A percentile compares a stretch with the other conserved stretches of the same genome.
These are phyloP conservation scores for Zeuzera pyrina DNA, from an alignment of 2,888 invertebrate species.

Conservation along the genomic window DNA sequence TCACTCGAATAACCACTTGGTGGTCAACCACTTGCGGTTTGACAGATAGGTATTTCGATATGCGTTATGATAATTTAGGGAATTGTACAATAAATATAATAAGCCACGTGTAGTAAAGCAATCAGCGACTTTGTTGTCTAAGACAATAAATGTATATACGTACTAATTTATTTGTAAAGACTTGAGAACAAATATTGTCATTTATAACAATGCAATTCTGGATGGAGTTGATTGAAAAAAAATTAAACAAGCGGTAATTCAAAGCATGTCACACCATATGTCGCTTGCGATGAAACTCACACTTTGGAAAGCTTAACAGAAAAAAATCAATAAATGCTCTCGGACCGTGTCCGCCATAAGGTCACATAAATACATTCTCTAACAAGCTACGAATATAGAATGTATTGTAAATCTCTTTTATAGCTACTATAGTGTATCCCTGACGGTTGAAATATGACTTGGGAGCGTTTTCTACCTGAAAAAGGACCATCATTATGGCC, in stretches of 20 bases:
- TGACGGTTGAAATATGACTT: slow-evolving; percentile 69
- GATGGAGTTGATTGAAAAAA: slow-evolving; percentile 33
- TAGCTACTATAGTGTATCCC: slow-evolving; percentile 53
- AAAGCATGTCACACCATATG: slow-evolving; percentile 62
- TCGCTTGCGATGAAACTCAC: slow-evolving; percentile 29
- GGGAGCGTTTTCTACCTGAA: slow-evolving; percentile 65
- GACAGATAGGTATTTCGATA: background rate
- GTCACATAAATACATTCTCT: slow-evolving; percentile 50
- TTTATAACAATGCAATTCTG: too few relatives aligned
- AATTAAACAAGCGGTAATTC: slow-evolving; percentile 40
- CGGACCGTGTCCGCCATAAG: slow-evolving; percentile 56
- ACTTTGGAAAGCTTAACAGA: slow-evolving; percentile 35
- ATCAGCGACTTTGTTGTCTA: too few relatives aligned
- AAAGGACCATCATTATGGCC: slow-evolving; percentile 63
- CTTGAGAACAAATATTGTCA: too few relatives aligned
- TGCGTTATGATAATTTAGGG: too few relatives aligned
- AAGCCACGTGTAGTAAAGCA: too few relatives aligned
- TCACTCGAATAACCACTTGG: slow-evolving; percentile 18
- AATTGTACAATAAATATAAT: too few relatives aligned
- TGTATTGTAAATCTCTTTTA: slow-evolving; percentile 68
- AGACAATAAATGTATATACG: too few relatives aligned
- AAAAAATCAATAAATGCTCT: slow-evolving; percentile 54
- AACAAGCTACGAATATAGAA: slow-evolving; percentile 62
- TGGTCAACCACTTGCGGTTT: slow-evolving; percentile 13
- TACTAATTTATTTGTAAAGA: too few relatives aligned